These are phyloP conservation scores for Mionectes olivaceus DNA, from an alignment of 2,797 vertebrate genomes.

Conservation along the genomic window DNA sequence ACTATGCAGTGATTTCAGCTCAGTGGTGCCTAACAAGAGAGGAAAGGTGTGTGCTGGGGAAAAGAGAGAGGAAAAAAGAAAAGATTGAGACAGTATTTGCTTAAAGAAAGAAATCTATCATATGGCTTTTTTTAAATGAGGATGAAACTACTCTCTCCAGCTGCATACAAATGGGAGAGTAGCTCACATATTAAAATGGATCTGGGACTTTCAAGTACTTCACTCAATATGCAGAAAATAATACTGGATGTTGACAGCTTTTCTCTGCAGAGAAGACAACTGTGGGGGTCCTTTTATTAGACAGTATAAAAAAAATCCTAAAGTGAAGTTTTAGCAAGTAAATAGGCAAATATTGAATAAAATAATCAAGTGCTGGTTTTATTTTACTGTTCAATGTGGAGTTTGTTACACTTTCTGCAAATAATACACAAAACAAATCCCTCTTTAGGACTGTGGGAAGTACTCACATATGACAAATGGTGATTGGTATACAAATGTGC, in stretches of 20 bases:
- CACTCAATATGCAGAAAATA: conserved; percentile 57
- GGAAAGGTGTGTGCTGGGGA: background rate
- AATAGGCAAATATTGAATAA: conserved; percentile 42
- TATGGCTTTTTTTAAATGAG: conserved; percentile 21
- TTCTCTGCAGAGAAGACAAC: conserved; percentile 42
- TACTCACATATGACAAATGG: conserved; percentile 70
- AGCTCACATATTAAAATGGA: conserved; percentile 58
- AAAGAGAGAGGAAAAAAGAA: background rate
- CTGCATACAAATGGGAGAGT: conserved; percentile 53
- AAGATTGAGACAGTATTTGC: conserved; percentile 38
- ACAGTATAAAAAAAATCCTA: conserved; percentile 18
- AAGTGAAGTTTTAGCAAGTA: conserved; percentile 63
- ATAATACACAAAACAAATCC: conserved; percentile 59
- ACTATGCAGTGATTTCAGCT: background rate
- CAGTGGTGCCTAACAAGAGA: background rate
- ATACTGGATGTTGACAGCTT: conserved; percentile 53
- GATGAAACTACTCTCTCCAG: conserved; percentile 35
- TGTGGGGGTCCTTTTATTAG: conserved; percentile 65
- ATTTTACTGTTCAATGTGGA: conserved; percentile 32
- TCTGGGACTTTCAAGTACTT: conserved; percentile 52
- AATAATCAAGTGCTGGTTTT: conserved; percentile 58
- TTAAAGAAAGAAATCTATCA: conserved; percentile 58
- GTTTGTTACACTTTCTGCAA: conserved; percentile 50
- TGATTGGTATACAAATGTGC: conserved; percentile 67
- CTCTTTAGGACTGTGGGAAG: conserved; percentile 62